Percentiles rank a stretch among this genome's conserved stretches.
Evolutionary conservation across 2,797 vertebrate species (phyloP).

Genomic region (Spinibarbus caldwelli): DNA sequence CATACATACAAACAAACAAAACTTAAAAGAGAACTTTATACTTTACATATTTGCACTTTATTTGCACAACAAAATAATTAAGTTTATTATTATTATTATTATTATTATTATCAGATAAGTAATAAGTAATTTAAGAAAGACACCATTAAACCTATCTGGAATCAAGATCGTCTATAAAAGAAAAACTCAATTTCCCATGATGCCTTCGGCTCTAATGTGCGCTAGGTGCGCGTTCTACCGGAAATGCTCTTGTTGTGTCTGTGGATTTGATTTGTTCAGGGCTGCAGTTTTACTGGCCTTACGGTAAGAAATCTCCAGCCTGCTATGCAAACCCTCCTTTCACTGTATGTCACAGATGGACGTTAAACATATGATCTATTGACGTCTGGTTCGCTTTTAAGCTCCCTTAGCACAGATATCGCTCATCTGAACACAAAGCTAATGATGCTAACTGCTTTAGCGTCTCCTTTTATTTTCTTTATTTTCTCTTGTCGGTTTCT

Average conservation of each 20-base stretch:
- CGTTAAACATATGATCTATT: slow-evolving; percentile 18
- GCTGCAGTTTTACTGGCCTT: slow-evolving; percentile 84
- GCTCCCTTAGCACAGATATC: neutral
- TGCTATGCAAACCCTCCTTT: slow-evolving; percentile 43
- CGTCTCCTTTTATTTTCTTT: neutral
- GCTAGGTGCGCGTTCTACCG: slow-evolving; percentile 69
- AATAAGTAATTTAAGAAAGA: neutral
- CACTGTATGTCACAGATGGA: slow-evolving; percentile 40
- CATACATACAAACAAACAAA: neutral
- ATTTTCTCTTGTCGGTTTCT: neutral
- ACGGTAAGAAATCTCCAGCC: slow-evolving; percentile 78
- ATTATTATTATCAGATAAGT: too few relatives aligned
- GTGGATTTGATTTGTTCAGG: slow-evolving; percentile 76
- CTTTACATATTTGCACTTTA: neutral
- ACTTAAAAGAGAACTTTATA: neutral
- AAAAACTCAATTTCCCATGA: slow-evolving; percentile 42
- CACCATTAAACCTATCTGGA: neutral
- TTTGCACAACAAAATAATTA: neutral
- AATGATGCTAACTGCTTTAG: slow-evolving; percentile 43
- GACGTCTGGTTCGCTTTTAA: neutral
- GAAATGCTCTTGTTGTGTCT: slow-evolving; percentile 68
- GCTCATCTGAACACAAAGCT: neutral
- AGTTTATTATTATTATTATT: neutral
- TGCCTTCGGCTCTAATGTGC: slow-evolving; percentile 41
- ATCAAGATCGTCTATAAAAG: neutral